These are phyloP conservation scores for Penaeus vannamei DNA, from an alignment of 1,140 invertebrate species.

Conservation along the genomic window DNA sequence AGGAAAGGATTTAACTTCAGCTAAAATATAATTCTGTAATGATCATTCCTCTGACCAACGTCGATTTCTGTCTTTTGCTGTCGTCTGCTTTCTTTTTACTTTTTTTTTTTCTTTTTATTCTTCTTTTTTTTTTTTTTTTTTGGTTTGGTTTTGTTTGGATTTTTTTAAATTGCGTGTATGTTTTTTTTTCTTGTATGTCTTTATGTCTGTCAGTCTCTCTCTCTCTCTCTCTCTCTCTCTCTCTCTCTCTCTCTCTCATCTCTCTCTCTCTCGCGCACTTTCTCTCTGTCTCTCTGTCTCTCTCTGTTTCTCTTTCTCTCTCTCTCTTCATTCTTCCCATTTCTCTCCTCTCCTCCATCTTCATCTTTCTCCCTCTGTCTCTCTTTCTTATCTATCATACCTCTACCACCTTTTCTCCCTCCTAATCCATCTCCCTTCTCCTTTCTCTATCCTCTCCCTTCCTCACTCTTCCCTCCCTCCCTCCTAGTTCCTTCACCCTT, in stretches of 20 bases:
- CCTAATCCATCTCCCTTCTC: neutral
- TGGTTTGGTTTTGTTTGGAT: no score
- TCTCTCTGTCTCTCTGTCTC: constrained; percentile 10
- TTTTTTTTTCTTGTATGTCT: no score
- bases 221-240: neutral
- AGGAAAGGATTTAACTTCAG: no score
- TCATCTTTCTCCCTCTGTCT: neutral
- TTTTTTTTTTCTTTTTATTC: no score
- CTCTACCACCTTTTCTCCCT: neutral
- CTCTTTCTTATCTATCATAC: neutral
- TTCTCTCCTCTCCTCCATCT: neutral
- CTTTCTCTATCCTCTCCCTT: neutral
- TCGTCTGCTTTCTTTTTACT: no score
- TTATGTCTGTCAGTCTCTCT: no score
- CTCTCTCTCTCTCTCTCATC: neutral
- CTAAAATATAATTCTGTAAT: no score
- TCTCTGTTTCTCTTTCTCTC: neutral
- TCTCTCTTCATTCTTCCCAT: neutral
- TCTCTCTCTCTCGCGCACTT: constrained; percentile 24
- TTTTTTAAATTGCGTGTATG: no score
- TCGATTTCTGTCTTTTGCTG: no score
- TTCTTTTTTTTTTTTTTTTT: no score
- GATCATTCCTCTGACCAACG: no score
- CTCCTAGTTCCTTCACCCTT: no score
- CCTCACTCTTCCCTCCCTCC: neutral